Evolutionary conservation across 1,140 invertebrate genomes (phyloP), one percentile per base, ranked within the genome.

Genomic region (Idris sp.): DNA sequence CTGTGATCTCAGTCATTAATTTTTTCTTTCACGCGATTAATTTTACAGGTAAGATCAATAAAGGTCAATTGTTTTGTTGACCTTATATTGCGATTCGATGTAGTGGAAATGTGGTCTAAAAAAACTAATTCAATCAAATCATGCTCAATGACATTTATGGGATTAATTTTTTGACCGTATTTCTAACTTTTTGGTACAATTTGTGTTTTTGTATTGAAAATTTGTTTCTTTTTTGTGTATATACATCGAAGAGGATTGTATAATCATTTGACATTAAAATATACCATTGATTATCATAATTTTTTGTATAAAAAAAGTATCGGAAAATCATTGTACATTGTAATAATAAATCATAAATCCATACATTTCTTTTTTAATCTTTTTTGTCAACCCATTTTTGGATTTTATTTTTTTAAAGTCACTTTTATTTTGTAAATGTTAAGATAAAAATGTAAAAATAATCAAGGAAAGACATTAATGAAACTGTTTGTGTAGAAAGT

Each of bases 1-100:
- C 65, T 69, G 58, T 75, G 73, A 75, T 75, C 73, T 76, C 73
- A 76, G 40, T 71, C 58, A 33, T 73, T 44, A 18, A 41, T 48
- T 46, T 49, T 40, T 10, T 5, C 25, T 16, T 26, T 51, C 36
- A 36, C 31, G 40, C 49, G 49, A 65, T 11, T 48, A n/a, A 36
- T 14, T 46, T 30, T 19, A 38, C 36, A 64, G 28, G 54, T 51
- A 56, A 61, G 67, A n/a, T n/a, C 67, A 71, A 71, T 71, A 69
- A 2, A 11, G 10, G 44, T n/a, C 31, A 9, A 26, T n/a, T n/a
- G n/a, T 11, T 36, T 30, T 11, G 41, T 15, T 6, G 6, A 5
- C 56, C 2, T n/a, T 35, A 13, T 22, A 18, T 41, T 22, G 3
- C 10, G 25, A 40, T 65, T 31, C 38, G 40, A 46, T 46, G 30